Conservation (phyloP, 1,140 invertebrate species). For the Globodera rostochiensis region DNA sequence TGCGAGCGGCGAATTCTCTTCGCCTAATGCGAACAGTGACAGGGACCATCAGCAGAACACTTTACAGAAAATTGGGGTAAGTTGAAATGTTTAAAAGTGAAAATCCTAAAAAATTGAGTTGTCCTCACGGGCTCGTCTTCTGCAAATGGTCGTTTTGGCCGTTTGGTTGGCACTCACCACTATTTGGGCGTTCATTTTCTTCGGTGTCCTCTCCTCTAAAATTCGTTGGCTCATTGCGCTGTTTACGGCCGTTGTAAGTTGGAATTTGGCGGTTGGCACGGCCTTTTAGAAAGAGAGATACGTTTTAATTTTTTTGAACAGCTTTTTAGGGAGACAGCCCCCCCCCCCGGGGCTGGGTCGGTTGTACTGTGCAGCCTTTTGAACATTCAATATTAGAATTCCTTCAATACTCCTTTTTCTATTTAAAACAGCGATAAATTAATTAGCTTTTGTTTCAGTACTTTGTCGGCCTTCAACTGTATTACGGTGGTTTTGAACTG, state of each 20-base stretch:
- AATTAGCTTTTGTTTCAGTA: slow-evolving; percentile 4
- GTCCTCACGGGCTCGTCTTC: slow-evolving; percentile 20
- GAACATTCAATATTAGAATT: too few species aligned
- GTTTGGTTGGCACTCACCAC: slow-evolving; percentile 48
- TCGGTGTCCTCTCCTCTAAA: slow-evolving; percentile 31
- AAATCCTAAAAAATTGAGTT: slow-evolving; percentile 37
- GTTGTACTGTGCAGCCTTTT: too few species aligned
- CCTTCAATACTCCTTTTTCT: slow-evolving; percentile 10
- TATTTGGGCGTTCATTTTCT: slow-evolving; percentile 49
- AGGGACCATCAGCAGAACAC: neutral
- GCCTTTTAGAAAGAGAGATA: too few species aligned
- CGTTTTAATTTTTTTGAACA: too few species aligned
- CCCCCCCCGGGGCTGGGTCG: too few species aligned
- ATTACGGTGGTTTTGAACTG: slow-evolving; percentile 56
- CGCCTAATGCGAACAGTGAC: slow-evolving; percentile 15
- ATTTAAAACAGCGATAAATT: slow-evolving; percentile 38
- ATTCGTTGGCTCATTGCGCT: neutral
- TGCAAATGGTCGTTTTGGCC: slow-evolving; percentile 48
- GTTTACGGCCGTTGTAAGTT: neutral
- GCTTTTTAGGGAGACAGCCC: too few species aligned
- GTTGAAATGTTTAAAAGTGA: slow-evolving; percentile 18
- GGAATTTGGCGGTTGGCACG: neutral
- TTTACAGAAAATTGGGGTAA: slow-evolving; percentile 25
- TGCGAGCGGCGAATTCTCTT: slow-evolving; percentile 23
- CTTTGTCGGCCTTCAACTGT: slow-evolving; percentile 45